Evolutionary conservation across 2,888 invertebrate genomes (phyloP), one percentile per base, ranked within the genome.

Genomic region (Coremacera marginata): DNA sequence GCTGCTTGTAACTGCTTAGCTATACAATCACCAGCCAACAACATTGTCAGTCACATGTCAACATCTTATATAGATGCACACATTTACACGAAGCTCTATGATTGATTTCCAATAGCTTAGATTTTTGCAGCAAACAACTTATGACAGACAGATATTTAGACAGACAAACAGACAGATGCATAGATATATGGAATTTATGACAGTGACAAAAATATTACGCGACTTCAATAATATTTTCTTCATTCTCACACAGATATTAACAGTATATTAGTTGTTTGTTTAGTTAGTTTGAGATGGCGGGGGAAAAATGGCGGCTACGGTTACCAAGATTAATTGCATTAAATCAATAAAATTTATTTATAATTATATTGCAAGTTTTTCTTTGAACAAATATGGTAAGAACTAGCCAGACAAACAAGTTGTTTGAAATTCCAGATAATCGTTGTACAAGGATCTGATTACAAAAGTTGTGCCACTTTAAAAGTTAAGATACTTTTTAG

Each of bases 271-370:
- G 27, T 60, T 22, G 57, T 25, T 25, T 14, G 57, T 22, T 25
- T 25, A 60, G 57, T 27, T 37, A n/a, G 19, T 37, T n/a, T 19
- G 11, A 5, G 2, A 37, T 16, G 34, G 37, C 27, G 16, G 14
- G 14, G 19, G 34, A 16, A 70, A 70, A 52, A 49, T 27, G 55
- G 19, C 57, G n/a, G 22, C 70, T 34, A 11, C n/a, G n/a, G 25
- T 44, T 44, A 44, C 60, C 44, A 57, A 57, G 57, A 71, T 71
- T 71, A 71, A 71, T 71, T 57, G 71, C 71, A 71, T 37, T 51
- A 37, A 49, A 71, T 57, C 71, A 71, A 71, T 71, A 37, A 55
- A 71, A 57, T 71, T 60, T 57, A 55, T 60, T 71, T 71, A 16
- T 22, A 60, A 57, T 71, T 55, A 71, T 71, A 60, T 57, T 37